Percentiles rank a stretch among this genome's conserved stretches.
These are phyloP conservation scores for Alces alces DNA, from an alignment of 2,113 vertebrate species.

Conservation along the genomic window DNA sequence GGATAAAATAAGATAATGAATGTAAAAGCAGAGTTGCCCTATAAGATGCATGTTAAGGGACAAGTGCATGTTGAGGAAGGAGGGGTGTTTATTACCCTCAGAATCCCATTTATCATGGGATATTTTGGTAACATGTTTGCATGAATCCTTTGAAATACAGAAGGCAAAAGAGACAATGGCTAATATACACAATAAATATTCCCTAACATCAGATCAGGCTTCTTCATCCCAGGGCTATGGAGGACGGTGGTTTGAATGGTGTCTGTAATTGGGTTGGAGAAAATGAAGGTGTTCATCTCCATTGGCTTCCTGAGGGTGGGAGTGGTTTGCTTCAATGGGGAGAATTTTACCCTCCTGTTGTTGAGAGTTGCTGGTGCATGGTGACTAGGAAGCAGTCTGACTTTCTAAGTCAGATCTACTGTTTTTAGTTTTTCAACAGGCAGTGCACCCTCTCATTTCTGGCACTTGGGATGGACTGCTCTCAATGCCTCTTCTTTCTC, in stretches of 20 bases:
- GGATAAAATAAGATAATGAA: not conserved
- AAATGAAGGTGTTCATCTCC: not conserved
- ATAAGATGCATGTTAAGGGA: not conserved
- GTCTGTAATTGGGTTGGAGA: not conserved
- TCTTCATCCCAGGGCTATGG: not conserved
- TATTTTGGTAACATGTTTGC: not conserved
- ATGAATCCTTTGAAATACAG: not conserved
- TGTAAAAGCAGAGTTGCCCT: not conserved
- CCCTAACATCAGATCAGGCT: not conserved
- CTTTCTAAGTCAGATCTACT: not conserved
- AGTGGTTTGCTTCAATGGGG: not conserved
- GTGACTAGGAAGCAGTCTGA: not conserved
- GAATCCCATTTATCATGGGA: not conserved
- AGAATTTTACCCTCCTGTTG: not conserved
- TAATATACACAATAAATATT: not conserved
- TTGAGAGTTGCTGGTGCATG: not conserved
- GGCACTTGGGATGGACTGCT: not conserved
- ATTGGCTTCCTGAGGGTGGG: not conserved
- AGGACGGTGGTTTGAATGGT: not conserved
- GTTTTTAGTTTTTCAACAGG: not conserved
- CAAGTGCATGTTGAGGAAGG: not conserved
- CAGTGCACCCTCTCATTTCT: not conserved
- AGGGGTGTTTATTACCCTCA: not conserved
- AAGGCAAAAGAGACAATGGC: not conserved
- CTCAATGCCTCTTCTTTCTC: not conserved